Evolutionary conservation across 2,888 invertebrate species (phyloP), one percentile per base, ranked within the genome.

Genomic region (Meteorus cinctellus): DNA sequence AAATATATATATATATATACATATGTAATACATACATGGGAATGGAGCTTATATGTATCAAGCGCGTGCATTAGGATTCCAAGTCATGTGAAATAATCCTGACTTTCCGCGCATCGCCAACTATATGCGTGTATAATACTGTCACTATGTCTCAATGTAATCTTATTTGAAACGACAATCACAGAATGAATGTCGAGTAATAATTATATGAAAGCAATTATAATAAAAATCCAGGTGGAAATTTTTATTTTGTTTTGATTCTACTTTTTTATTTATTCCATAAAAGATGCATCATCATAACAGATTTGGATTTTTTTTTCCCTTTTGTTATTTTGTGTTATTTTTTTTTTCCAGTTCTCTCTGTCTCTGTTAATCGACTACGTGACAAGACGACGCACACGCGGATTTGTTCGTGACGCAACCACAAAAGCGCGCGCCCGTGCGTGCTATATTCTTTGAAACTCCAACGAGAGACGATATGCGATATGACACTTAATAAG

Each of bases 341-440:
- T 62, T 16, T 16, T 29, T 27, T 31, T 31, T 4, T 29, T 60
- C 29, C 29, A 16, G 41, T 41, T 63, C 34, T 6, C 36, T 65
- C 41, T 27, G 29, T 24, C 51, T 68, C 48, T 29, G 31, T n/a
- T 29, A 68, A 16, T 27, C 69, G 72, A 74, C 72, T 81, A 82
- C 81, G 81, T 82, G 81, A 79, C 77, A 75, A 72, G 69, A 45
- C 60, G 51, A 75, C 74, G 66, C 72, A 68, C 72, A 76, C 72
- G 71, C 74, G 81, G 81, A 81, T 82, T 82, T 82, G 79, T 55
- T 78, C 79, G 70, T 80, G 78, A 79, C 79, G 77, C 74, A 78
- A 76, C 76, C 76, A 72, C 76, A 75, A 76, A 76, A 76, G 67
- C 71, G 66, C 60, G 66, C 34, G 31, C 69, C 55, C 67, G 76